Evolutionary conservation across 2,888 invertebrate species (phyloP).

Genomic region (Tipula lateralis): DNA sequence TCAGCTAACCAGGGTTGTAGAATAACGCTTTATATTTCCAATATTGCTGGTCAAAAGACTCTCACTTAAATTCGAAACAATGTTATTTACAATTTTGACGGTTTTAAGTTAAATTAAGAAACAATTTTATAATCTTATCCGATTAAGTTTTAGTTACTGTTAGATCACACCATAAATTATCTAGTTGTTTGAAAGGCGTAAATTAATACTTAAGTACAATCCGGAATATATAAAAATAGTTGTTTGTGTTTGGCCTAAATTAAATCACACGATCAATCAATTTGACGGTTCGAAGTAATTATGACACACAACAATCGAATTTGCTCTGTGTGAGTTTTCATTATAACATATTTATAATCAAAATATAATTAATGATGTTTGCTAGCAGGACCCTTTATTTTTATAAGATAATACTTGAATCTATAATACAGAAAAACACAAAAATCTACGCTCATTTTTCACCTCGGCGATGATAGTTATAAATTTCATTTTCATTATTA

Average conservation of each 20-base stretch:
- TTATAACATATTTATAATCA: slow-evolving; percentile 6
- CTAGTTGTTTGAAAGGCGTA: too few species aligned
- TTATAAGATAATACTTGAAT: background rate
- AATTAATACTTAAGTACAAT: too few species aligned
- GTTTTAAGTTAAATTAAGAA: too few species aligned
- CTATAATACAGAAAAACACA: background rate
- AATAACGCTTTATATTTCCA: too few species aligned
- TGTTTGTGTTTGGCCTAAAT: background rate
- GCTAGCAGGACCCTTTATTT: background rate
- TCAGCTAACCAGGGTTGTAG: too few species aligned
- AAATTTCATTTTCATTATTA: background rate
- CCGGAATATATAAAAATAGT: background rate
- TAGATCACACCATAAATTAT: background rate
- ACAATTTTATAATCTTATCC: too few species aligned
- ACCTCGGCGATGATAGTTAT: background rate
- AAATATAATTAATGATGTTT: background rate
- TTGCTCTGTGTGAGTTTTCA: background rate
- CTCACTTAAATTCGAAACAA: too few species aligned
- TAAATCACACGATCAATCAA: background rate
- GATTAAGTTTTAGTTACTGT: too few species aligned
- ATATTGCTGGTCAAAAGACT: too few species aligned
- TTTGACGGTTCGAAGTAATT: background rate
- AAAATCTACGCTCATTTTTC: background rate
- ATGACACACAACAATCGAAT: background rate
- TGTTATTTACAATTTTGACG: too few species aligned